Conservation (phyloP, 2,888 invertebrate species). For the Carpatolechia fugitivella region DNA sequence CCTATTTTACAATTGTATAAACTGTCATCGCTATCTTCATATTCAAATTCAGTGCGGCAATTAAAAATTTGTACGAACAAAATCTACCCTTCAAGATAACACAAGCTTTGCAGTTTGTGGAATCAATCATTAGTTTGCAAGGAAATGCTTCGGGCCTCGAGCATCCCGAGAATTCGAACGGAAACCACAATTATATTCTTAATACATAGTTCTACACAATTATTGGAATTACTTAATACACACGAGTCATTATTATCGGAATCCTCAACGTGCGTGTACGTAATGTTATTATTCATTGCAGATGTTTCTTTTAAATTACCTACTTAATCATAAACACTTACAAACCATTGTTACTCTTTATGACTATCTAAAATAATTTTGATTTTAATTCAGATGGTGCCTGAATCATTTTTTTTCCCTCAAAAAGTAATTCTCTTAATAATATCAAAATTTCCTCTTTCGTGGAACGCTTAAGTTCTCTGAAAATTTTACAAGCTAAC, state of each 20-base stretch:
- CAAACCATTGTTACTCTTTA: not conserved
- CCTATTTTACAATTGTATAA: too few species aligned
- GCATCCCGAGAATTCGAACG: not conserved
- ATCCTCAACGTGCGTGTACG: not conserved
- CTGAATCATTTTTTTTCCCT: too few species aligned
- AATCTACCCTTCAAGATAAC: not conserved
- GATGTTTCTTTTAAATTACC: not conserved
- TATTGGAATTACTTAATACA: constrained; percentile 3
- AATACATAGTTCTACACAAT: constrained; percentile 2
- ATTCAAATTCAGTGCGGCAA: too few species aligned
- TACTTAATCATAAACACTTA: not conserved
- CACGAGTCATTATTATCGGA: not conserved
- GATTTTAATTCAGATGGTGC: not conserved
- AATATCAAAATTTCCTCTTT: too few species aligned
- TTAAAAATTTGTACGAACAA: not conserved
- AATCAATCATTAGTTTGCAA: constrained; percentile 6
- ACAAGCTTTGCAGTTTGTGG: not conserved
- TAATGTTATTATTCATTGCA: not conserved
- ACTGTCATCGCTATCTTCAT: too few species aligned
- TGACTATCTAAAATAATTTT: not conserved
- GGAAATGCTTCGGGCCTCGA: not conserved
- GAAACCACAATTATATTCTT: constrained; percentile 4
- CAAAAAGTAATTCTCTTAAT: too few species aligned
- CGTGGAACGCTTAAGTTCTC: too few species aligned
- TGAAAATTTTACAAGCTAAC: too few species aligned